Evolutionary conservation across 2,113 vertebrate species (phyloP), one percentile per base, ranked within the genome.

Genomic region (Ondatra zibethicus): DNA sequence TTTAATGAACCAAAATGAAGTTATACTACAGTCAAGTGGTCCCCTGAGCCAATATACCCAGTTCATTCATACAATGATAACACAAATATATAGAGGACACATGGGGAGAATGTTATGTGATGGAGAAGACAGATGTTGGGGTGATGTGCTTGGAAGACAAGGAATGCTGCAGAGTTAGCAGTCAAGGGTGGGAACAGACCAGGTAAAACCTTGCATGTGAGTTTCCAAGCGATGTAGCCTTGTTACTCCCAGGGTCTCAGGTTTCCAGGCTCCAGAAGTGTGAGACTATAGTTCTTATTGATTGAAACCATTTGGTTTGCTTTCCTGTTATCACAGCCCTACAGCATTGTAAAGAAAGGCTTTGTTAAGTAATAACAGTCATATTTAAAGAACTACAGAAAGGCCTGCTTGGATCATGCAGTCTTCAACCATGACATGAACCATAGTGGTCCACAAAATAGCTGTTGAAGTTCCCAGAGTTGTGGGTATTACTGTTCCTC

Each of bases 381-480:
- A 33, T 8, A 33, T 6, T 12, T 19, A 63, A 92, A 76, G 45
- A 61, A 61, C 36, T 72, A 7, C 16, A 31, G 78, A 58, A 86
- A 80, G 36, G 9, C 39, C 61, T 87, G 7, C 31, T 73, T 55
- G 66, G 25, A 68, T 13, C 3, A 13, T 1, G 3, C 0, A 0
- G 1, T 76, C 21, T 31, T 33, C n/a, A 17, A 3, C 33, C 6
- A 1, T 17, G 45, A 85, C 27, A 88, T 0, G 2, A 66, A 66
- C 47, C 29, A 39, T 70, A 45, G 65, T 10, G 80, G 33, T 6
- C 9, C 61, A 52, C 12, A 42, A 42, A 58, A 25, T 21, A 61
- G 0, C 0, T 14, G 0, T 42, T 17, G 3, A 47, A 50, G 6
- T 6, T 21, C 5, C 0, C 29, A 23, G 4, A 13, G 6, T 45